Conservation (phyloP, 1,140 invertebrate species). For the Orussus abietinus region DNA sequence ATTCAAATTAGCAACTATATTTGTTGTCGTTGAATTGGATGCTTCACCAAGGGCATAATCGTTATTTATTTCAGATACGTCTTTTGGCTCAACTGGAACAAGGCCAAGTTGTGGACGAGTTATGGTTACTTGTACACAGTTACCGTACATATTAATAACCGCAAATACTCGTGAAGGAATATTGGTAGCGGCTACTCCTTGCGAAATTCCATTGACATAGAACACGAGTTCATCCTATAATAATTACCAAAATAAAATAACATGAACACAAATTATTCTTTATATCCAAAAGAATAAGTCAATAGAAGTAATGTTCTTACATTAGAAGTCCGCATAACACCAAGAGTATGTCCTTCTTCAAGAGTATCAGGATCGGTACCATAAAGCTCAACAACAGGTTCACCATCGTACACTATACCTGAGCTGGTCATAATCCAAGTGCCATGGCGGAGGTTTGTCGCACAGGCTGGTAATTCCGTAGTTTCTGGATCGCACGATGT, state of each 20-base stretch:
- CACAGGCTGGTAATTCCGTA: slow-evolving; percentile 77
- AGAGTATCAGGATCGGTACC: slow-evolving; percentile 79
- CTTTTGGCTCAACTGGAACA: slow-evolving; percentile 29
- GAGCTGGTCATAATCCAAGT: slow-evolving; percentile 89
- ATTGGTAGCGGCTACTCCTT: slow-evolving; percentile 77
- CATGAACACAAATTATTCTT: slow-evolving; percentile 8
- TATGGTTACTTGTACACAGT: slow-evolving; percentile 83
- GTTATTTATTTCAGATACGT: slow-evolving; percentile 45
- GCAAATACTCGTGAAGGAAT: slow-evolving; percentile 77
- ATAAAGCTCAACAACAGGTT: slow-evolving; percentile 75
- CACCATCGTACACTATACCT: slow-evolving; percentile 79
- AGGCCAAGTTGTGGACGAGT: slow-evolving; percentile 37
- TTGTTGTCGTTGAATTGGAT: slow-evolving; percentile 43
- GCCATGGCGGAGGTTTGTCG: slow-evolving; percentile 76
- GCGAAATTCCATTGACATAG: slow-evolving; percentile 83
- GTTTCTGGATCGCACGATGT: slow-evolving; percentile 79
- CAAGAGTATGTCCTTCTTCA: slow-evolving; percentile 79
- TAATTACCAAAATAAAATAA: slow-evolving; percentile 12
- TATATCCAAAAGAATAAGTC: slow-evolving; percentile 14
- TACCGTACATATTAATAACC: slow-evolving; percentile 88
- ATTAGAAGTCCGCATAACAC: slow-evolving; percentile 75
- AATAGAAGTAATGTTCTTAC: slow-evolving; percentile 52
- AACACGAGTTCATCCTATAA: slow-evolving; percentile 77
- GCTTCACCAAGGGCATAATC: slow-evolving; percentile 39
- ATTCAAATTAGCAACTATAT: slow-evolving; percentile 48